Base-by-base conservation (phyloP, 2,888 invertebrate species). In the Andrena bicolor region DNA sequence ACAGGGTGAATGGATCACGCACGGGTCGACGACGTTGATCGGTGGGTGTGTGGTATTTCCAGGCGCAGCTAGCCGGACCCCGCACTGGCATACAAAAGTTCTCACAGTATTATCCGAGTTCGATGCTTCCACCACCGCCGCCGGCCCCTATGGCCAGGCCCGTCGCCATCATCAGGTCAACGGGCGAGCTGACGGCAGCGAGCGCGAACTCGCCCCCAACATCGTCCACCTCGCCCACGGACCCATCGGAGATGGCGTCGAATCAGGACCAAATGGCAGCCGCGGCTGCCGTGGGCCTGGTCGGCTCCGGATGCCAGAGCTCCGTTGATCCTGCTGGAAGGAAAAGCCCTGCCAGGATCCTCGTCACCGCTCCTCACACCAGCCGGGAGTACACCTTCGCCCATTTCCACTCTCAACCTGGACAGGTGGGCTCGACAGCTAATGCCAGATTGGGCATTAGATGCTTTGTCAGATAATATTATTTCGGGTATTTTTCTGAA, bases 91-190 rank as follows among this genome's bases (percentile, higher is more conserved):
- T 93, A 89, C 93, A 93, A 93, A 96, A 96, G 93, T 93, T 95
- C 90, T 96, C 97, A 64, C 97, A 98, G 92, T 98, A 98, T 94
- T 98, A 98, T 94, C 97, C 96, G 89, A 98, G 97, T 92, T 97
- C 98, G 73, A 99, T 99, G 97, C 95, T 99, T 92, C 99, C 99
- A 6, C 99, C 99, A 32, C 98, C 98, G 7, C 99, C 99, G 2
- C 96, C 99, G 48, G 98, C 99, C 7, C 99, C 99, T 23, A 98
- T 99, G 98, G 99, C 99, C 2, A 95, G 99, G 85, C 99, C 99
- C 0, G 99, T 99, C 35, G 98, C 99, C 83, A 98, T 99, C 91
- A 98, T 99, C 91, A 96, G 98, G 90, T 98, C 98, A 75, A 98
- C 98, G 90, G 97, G 95, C 66, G 96, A 95, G 88, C 94, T 95